Evolutionary conservation across 2,888 invertebrate species (phyloP).

Genomic region (Plutella xylostella): DNA sequence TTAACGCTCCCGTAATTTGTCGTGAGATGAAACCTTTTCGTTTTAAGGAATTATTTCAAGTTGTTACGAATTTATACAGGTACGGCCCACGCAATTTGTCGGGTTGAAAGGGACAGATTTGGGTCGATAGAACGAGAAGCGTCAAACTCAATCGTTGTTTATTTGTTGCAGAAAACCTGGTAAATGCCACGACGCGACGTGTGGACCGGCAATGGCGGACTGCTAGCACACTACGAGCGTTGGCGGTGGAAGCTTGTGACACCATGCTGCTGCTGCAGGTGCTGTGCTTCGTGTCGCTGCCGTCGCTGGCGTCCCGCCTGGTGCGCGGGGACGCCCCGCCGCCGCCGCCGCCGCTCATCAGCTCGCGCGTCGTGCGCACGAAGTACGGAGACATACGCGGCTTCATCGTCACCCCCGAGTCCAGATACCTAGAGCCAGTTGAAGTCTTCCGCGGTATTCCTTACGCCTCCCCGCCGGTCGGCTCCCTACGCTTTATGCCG

Average conservation of each 20-base stretch:
- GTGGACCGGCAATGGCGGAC: conserved; percentile 47
- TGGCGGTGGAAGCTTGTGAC: conserved; percentile 46
- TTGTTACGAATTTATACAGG: too few species aligned
- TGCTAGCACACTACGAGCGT: conserved; percentile 55
- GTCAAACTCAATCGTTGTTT: neutral
- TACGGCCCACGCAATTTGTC: too few species aligned
- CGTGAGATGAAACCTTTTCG: too few species aligned
- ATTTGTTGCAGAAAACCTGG: conserved; percentile 52
- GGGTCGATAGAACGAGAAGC: too few species aligned
- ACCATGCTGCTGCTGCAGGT: conserved; percentile 59
- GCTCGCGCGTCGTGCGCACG: conserved; percentile 87
- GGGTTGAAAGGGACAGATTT: too few species aligned
- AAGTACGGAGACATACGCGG: conserved; percentile 91
- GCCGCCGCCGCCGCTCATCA: conserved; percentile 67
- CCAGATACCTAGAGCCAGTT: conserved; percentile 86
- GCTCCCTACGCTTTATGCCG: conserved; percentile 93
- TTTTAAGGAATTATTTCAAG: too few species aligned
- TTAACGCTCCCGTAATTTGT: too few species aligned
- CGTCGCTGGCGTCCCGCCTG: conserved; percentile 50
- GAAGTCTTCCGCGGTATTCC: conserved; percentile 95
- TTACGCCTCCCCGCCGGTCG: conserved; percentile 93
- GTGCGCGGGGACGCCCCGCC: conserved; percentile 54
- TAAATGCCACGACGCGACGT: conserved; percentile 36
- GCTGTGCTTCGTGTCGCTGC: conserved; percentile 61
- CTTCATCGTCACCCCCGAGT: conserved; percentile 84